Evolutionary conservation across 2,888 invertebrate genomes (phyloP).

Genomic region (Pterostichus niger): DNA sequence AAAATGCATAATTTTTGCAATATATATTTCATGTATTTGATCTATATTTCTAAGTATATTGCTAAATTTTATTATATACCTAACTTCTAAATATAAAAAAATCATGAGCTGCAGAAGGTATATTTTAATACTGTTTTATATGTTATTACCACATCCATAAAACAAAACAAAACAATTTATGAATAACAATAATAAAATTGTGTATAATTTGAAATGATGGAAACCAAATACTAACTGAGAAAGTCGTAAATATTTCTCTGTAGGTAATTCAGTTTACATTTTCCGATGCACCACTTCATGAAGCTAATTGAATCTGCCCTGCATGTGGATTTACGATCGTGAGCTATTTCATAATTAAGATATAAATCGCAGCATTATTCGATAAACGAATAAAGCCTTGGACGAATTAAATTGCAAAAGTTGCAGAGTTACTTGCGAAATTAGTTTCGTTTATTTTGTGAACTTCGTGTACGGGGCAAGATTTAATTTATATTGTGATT

Average conservation of each 20-base stretch:
- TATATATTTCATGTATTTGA: too few species aligned
- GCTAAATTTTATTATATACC: too few species aligned
- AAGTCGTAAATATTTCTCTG: slow-evolving; percentile 29
- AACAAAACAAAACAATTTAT: too few species aligned
- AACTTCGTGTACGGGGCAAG: not conserved
- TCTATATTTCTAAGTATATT: too few species aligned
- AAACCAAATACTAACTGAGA: not conserved
- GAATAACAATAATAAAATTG: slow-evolving; percentile 1
- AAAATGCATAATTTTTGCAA: too few species aligned
- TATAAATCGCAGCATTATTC: slow-evolving; percentile 53
- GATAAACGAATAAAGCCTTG: slow-evolving; percentile 56
- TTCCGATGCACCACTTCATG: slow-evolving; percentile 22
- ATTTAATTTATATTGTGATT: slow-evolving; percentile 23
- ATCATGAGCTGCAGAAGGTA: too few species aligned
- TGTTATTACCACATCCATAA: too few species aligned
- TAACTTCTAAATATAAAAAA: too few species aligned
- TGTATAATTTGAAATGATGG: slow-evolving; percentile 7
- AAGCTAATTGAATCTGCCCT: slow-evolving; percentile 35
- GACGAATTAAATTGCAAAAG: slow-evolving; percentile 51
- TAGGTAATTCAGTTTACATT: slow-evolving; percentile 11
- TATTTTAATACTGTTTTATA: too few species aligned
- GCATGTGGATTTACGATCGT: slow-evolving; percentile 48
- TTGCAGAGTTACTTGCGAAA: slow-evolving; percentile 56
- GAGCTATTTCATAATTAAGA: slow-evolving; percentile 37
- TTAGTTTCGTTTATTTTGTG: slow-evolving; percentile 55